These are phyloP conservation scores for Alethe diademata DNA, from an alignment of 2,113 vertebrate genomes.

Conservation along the genomic window DNA sequence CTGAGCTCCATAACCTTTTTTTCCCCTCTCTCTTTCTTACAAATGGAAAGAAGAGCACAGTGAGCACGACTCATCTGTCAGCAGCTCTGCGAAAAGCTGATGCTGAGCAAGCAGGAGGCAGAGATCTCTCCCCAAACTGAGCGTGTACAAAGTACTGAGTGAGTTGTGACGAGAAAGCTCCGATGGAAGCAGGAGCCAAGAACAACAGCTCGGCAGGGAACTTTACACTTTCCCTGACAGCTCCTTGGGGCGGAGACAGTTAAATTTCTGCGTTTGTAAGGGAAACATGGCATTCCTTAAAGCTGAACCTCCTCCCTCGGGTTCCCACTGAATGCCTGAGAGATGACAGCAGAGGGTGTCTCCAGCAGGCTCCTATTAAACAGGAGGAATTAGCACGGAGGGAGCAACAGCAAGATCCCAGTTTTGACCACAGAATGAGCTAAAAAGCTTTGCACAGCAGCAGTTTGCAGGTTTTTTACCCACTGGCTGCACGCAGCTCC, in stretches of 20 bases:
- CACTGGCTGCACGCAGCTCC: background rate
- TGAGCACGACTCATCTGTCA: background rate
- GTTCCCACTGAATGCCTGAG: constrained; percentile 54
- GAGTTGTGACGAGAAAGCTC: background rate
- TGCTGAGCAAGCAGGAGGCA: background rate
- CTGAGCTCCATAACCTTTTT: background rate
- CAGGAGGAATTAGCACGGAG: background rate
- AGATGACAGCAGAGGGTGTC: constrained; percentile 63
- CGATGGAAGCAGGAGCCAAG: background rate
- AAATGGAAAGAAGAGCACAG: background rate
- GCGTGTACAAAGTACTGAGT: background rate
- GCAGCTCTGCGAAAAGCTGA: background rate
- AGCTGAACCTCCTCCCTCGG: constrained; percentile 60
- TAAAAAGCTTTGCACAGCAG: background rate
- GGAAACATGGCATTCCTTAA: constrained; percentile 55
- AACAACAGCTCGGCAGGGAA: background rate
- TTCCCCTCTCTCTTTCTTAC: background rate
- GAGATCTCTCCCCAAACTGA: background rate
- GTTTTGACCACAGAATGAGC: constrained; percentile 22
- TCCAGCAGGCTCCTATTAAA: constrained; percentile 47
- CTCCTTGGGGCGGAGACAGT: constrained; percentile 29
- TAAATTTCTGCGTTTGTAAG: background rate
- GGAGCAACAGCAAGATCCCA: background rate
- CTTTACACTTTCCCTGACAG: background rate
- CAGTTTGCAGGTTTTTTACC: background rate